Base-by-base conservation (phyloP, 1,140 invertebrate genomes). In the Drosophila repleta region DNA sequence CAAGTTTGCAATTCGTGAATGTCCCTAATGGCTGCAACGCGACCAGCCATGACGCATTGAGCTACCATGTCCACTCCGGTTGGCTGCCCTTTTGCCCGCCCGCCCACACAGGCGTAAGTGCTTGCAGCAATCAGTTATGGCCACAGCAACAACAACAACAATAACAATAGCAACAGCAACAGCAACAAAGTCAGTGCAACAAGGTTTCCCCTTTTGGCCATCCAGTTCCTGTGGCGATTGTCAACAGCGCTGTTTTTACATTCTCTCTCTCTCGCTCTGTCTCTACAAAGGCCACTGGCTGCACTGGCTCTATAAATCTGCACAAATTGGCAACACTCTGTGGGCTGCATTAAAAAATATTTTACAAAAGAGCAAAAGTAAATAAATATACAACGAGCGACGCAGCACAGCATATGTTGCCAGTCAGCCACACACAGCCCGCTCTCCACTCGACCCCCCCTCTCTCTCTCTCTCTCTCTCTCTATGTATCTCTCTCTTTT, bases 321-420 rank as follows among this genome's bases (percentile, higher is more conserved):
- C 76, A 88, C 83, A 88, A 88, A 88, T 88, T 88, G 83, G 83
- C 83, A 88, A 81, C 83, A 78, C 83, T 88, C 83, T 79, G 66
- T 57, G 58, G 82, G 83, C 83, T 68, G 83, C 79, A 88, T 88
- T 88, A 88, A 88, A 88, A 88, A 88, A 87, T 88, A 83, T 88
- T 82, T 88, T 88, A 87, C 70, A 82, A 87, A 88, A 79, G 79
- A 72, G 65, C 75, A 82, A 88, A 87, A 88, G 83, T 88, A 87
- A 88, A 87, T 88, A 87, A 87, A 87, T 82, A 88, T 71, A 87
- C 74, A 73, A 51, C 69, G 53, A 61, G 60, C 48, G 39, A 46
- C 35, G 64, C 74, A 20, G 20, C 51, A 32, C 32, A 65, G 71
- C 82, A 88, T 79, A 88, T 88, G 79, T 83, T 88, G 65, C 79